Base-by-base conservation (phyloP, 2,113 vertebrate species). In the Ibidorhyncha struthersii region DNA sequence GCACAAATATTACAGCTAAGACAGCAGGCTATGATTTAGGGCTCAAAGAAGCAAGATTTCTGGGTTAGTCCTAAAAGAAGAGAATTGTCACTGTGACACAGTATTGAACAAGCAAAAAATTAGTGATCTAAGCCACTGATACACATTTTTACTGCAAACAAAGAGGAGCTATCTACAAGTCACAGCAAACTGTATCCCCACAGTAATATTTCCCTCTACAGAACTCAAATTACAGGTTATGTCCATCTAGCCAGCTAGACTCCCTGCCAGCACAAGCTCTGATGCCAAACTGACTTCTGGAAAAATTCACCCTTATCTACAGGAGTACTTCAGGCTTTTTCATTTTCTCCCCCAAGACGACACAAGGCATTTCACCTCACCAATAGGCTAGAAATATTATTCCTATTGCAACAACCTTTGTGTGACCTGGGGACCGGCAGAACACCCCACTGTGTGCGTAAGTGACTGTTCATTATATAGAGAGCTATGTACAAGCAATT, bases 381-480 rank as follows among this genome's bases (percentile, higher is more conserved):
- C n/a, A 61, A 36, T 12, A 40, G 1, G 5, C 74, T 8, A 38
- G 45, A 80, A 86, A 59, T 59, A 78, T 10, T 26, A 56, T 36
- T 73, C 40, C 29, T 58, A 38, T 14, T 67, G 41, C 47, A 73
- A 50, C 18, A 34, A 8, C 2, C 22, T n/a, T 34, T 65, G 30
- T 26, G 32, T 20, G 47, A 50, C 14, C 21, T 38, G 12, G 11
- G 56, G 43, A 56, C 66, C 4, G 2, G 63, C 14, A 93, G 71
- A 59, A 90, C 81, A 63, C 8, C 29, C 38, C 79, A 56, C 52
- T 26, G 18, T 16, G 45, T 43, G 14, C 13, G 1, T 3, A 26
- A 15, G 25, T 7, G 41, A 38, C 29, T 27, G 4, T 20, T 26
- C 4, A 1, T 29, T 20, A 82, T 0, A 71, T 0, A 29, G 27